A percentile compares a stretch with the other conserved stretches of the same genome.
Conservation (phyloP, 2,888 invertebrate genomes). For the Agrenia bidenticulata region DNA sequence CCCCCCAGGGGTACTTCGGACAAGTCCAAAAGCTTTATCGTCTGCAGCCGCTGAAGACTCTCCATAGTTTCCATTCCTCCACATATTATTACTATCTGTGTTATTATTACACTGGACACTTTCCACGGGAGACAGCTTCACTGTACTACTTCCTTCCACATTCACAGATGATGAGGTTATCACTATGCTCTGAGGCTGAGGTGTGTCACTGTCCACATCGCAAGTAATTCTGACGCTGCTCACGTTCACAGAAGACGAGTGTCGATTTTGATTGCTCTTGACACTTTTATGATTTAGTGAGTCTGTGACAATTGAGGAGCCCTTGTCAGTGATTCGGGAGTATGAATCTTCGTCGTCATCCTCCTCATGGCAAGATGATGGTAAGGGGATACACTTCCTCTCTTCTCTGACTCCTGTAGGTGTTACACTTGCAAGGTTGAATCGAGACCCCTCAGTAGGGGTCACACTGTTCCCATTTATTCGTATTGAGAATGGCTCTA, state of each 20-base stretch:
- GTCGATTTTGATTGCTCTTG: not conserved
- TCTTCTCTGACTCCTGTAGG: not conserved
- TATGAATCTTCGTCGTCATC: slow-evolving; percentile 37
- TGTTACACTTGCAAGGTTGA: not conserved
- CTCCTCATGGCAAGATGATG: slow-evolving; percentile 19
- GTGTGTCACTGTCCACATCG: slow-evolving; percentile 37
- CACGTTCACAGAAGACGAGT: slow-evolving; percentile 31
- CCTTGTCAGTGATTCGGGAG: slow-evolving; percentile 36
- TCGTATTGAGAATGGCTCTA: slow-evolving; percentile 44
- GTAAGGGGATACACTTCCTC: not conserved
- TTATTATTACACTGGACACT: not conserved
- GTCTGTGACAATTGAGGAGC: slow-evolving; percentile 44
- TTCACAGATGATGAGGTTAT: slow-evolving; percentile 24
- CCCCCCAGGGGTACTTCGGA: slow-evolving; percentile 42
- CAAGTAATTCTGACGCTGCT: slow-evolving; percentile 49
- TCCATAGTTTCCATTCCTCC: slow-evolving; percentile 49
- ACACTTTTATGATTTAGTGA: slow-evolving; percentile 41
- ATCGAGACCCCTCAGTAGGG: slow-evolving; percentile 1
- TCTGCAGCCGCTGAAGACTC: slow-evolving; percentile 33
- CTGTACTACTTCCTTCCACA: slow-evolving; percentile 6
- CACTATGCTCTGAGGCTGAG: slow-evolving; percentile 33
- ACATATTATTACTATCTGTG: slow-evolving; percentile 44
- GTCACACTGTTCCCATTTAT: slow-evolving; percentile 36
- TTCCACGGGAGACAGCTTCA: not conserved
- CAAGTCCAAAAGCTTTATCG: slow-evolving; percentile 41